These are phyloP conservation scores for Liparis tanakae DNA, from an alignment of 2,797 vertebrate genomes.

Conservation along the genomic window DNA sequence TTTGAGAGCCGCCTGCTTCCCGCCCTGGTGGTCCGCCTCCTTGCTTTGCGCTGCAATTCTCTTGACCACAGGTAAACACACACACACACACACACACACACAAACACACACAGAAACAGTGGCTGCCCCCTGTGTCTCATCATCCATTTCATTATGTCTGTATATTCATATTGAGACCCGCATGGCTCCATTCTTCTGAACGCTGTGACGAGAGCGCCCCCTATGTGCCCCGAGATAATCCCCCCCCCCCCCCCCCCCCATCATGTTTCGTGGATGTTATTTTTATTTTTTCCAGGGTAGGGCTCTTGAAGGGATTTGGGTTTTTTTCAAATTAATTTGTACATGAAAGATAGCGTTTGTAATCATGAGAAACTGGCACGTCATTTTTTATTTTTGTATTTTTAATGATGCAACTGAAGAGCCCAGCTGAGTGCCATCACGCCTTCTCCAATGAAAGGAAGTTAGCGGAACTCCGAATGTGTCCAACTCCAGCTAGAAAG, in stretches of 20 bases:
- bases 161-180: not conserved
- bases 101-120: not conserved
- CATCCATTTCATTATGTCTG: not conserved
- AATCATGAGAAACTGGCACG: not conserved
- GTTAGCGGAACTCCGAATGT: not conserved
- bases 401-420: not conserved
- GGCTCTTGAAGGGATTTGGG: not conserved
- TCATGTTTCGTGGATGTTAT: constrained; percentile 32
- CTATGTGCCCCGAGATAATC: constrained; percentile 33
- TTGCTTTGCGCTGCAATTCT: constrained; percentile 44
- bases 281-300: not conserved
- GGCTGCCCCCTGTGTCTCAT: not conserved
- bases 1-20: constrained; percentile 3
- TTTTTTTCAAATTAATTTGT: not conserved
- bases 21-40: constrained; percentile 16
- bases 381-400: not conserved
- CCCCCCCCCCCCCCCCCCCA: not conserved
- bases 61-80: constrained; percentile 58
- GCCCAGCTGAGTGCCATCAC: not conserved
- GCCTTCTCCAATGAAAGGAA: not conserved
- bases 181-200: constrained; percentile 5
- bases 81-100: not conserved
- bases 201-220: constrained; percentile 21
- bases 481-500: not conserved
- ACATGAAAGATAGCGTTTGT: not conserved